Base-by-base conservation (phyloP, 2,113 vertebrate genomes). In the Cynoglossus semilaevis region DNA sequence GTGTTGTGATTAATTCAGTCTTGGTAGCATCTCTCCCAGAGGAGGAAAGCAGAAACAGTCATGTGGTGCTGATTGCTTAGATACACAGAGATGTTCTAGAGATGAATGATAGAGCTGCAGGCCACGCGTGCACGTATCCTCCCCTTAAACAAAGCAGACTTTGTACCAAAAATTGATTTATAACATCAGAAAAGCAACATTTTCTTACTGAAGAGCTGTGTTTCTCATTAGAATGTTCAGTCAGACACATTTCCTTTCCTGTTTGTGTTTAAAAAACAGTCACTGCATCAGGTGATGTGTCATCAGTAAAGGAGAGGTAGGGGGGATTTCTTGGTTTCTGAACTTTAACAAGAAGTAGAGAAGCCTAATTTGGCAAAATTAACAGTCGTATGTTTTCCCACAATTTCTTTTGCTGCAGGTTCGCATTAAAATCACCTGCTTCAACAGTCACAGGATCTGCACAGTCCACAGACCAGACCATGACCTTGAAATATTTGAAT, bases 71-170 rank as follows among this genome's bases (percentile, higher is more conserved):
- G 60, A 72, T 71, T 77, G 47, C 55, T 57, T 62, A 48, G 67
- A 61, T 41, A 75, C 71, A 72, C 71, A 81, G 68, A 74, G 67
- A 76, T 70, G 75, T 57, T 78, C 22, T 40, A 49, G 6, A 52
- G 6, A 76, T 72, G 56, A 72, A 69, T 35, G 52, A 34, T 52
- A 53, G 34, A 4, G 58, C 63, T 56, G 4, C 18, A 53, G 61
- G 68, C 67, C 66, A 70, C 57, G 9, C 17, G 29, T 29, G 22
- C 22, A 29, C 19, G 47, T 29, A 40, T 16, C 15, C 57, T 15
- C 15, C 43, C 16, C 17, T 55, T 49, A 45, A 64, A 68, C 70
- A 72, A 72, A 75, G 53, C 64, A 61, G 40, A 47, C 53, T 42
- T 49, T 67, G 34, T 70, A 51, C 50, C 36, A 9, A 35, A 64